Conservation (phyloP, 92 coral and sea anemone species). For the Nematostella vectensis region DNA sequence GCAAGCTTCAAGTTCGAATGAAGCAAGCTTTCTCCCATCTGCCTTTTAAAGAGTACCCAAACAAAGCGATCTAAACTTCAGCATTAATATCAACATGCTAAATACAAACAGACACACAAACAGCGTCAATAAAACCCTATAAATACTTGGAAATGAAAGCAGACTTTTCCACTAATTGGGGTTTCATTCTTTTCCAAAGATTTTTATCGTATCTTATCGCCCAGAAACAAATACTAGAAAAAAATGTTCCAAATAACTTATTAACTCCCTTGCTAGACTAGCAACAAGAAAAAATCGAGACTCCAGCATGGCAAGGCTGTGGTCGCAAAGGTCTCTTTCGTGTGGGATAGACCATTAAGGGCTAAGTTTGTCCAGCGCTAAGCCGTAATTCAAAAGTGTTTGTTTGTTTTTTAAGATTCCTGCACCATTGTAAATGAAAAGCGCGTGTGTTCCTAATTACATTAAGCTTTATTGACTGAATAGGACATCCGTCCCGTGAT, state of each 20-base stretch:
- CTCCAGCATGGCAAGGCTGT: too few relatives aligned
- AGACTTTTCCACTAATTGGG: conserved; percentile 34
- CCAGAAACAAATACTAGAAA: neutral
- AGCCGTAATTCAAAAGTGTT: neutral
- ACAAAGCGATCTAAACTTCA: conserved; percentile 48
- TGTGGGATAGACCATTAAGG: too few relatives aligned
- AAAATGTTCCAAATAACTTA: neutral
- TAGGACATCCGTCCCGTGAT: neutral
- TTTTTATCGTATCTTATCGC: neutral
- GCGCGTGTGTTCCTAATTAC: neutral
- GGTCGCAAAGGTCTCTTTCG: too few relatives aligned
- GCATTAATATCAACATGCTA: conserved; percentile 54
- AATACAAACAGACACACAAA: conserved; percentile 49
- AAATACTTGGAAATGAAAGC: conserved; percentile 17
- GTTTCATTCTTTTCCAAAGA: conserved; percentile 35
- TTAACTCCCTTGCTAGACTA: neutral
- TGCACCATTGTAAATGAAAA: neutral
- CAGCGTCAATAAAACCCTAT: conserved; percentile 42
- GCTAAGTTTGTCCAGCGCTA: neutral
- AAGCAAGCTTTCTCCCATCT: too few relatives aligned
- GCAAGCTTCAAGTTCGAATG: too few relatives aligned
- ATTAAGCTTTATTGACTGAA: neutral
- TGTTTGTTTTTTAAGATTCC: neutral
- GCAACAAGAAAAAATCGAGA: too few relatives aligned
- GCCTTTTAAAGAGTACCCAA: conserved; percentile 57